phyloP scores from a whole-genome alignment of 2,113 vertebrate species.

The Mormyrus lacerda region DNA sequence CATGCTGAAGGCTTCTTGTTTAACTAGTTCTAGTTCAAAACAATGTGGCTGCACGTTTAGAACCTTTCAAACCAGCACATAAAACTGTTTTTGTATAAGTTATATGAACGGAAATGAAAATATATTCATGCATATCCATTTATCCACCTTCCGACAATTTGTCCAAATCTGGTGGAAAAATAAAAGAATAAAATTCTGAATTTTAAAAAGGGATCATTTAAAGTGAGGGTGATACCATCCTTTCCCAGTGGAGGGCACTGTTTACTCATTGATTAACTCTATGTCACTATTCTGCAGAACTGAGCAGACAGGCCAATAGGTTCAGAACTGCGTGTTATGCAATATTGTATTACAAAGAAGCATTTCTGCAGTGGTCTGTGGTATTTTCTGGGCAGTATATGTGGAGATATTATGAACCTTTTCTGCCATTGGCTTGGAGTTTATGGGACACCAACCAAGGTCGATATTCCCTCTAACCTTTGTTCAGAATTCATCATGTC shows the following conservation, averaged over 20 bases:
- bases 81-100: neutral
- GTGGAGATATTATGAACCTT: neutral
- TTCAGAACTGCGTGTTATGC: neutral
- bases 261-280: conserved; percentile 8
- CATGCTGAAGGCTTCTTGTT: neutral
- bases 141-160: neutral
- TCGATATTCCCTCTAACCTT: neutral
- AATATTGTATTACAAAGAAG: neutral
- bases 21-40: neutral
- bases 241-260: conserved; percentile 8
- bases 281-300: neutral
- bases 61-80: neutral
- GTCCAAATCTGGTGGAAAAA: neutral
- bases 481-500: neutral
- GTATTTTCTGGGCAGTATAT: neutral
- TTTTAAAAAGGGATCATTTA: neutral
- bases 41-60: neutral
- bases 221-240: neutral
- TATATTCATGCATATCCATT: neutral
- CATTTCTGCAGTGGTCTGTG: neutral
- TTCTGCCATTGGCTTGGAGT: neutral
- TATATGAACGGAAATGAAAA: neutral
- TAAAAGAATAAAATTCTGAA: neutral
- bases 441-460: neutral
- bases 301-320: neutral